A percentile compares a stretch with the other conserved stretches of the same genome.
phyloP scores from a whole-genome alignment of 1,140 invertebrate genomes.

The Drosophila kohkoa region DNA sequence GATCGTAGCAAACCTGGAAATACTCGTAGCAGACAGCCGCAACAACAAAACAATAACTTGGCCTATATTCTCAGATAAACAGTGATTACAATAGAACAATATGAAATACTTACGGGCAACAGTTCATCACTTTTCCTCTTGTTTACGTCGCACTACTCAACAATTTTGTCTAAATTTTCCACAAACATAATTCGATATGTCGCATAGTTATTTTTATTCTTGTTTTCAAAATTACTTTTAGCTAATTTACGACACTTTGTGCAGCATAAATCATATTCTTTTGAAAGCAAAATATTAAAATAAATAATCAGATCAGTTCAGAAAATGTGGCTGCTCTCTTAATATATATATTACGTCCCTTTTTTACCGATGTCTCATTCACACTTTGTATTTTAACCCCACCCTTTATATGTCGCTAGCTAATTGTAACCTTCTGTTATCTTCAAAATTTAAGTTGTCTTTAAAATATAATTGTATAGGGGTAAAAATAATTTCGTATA shows the following conservation, averaged over 20 bases:
- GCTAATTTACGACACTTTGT: background rate
- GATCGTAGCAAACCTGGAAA: constrained; percentile 36
- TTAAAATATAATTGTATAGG: background rate
- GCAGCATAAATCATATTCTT: background rate
- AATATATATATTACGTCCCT: background rate
- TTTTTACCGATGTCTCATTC: background rate
- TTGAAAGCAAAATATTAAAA: background rate
- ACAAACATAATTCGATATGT: constrained; percentile 11
- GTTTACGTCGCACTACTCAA: constrained; percentile 4
- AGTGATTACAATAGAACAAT: constrained; percentile 19
- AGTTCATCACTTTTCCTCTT: constrained; percentile 25
- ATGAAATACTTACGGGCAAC: background rate
- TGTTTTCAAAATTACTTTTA: background rate
- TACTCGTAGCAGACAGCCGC: constrained; percentile 23
- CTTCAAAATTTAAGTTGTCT: background rate
- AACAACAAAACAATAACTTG: constrained; percentile 23
- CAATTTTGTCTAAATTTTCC: constrained; percentile 1
- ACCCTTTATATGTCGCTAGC: background rate
- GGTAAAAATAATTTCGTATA: background rate
- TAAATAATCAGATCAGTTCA: background rate
- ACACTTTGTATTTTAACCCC: background rate
- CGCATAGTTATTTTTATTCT: background rate
- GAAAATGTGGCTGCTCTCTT: background rate
- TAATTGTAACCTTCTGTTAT: background rate
- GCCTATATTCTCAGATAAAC: constrained; percentile 54